Evolutionary conservation across 2,888 invertebrate genomes (phyloP), one percentile per base, ranked within the genome.

Genomic region (Yponomeuta malinellus): DNA sequence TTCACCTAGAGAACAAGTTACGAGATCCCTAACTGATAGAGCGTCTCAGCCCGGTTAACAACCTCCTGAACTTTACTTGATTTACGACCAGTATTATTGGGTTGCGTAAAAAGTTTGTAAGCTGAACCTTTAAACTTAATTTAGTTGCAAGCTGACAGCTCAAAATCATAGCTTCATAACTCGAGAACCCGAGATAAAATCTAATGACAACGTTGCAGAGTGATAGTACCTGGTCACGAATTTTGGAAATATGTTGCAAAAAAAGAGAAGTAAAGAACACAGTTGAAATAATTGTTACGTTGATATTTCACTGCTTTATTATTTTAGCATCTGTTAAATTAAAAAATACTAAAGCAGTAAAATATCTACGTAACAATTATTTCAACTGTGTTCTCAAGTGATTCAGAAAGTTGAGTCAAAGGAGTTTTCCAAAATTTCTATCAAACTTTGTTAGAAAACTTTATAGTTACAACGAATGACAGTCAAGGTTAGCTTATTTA

Each of bases 11-110:
- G 52, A 15, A 59, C 15, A 59, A 59, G 52, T 59, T 59, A 59
- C 52, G 52, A 59, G 52, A 59, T 59, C 52, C 52, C 52, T 15
- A 59, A 15, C 52, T 59, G 52, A 59, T 59, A 15, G 52, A 59
- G 52, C 52, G 52, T 59, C 4, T 12, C 6, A 59, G 15, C 52
- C 52, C 15, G 52, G 52, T 5, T 59, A 59, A 59, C 15, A 59
- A 59, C 15, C 52, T 59, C 52, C 52, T 59, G 52, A 59, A 59
- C 52, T 59, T 59, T 59, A 59, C 52, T 59, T 59, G 52, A 59
- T 59, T 59, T 59, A 59, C 52, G 52, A 59, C 52, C 15, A 43
- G 12, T 59, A 59, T 59, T 15, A 59, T 59, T 59, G 52, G 52
- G 52, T 59, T 59, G 52, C 52, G 52, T 43, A 59, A 59, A 59